Conservation (phyloP, 2,113 vertebrate genomes). For the Aplodontia rufa region DNA sequence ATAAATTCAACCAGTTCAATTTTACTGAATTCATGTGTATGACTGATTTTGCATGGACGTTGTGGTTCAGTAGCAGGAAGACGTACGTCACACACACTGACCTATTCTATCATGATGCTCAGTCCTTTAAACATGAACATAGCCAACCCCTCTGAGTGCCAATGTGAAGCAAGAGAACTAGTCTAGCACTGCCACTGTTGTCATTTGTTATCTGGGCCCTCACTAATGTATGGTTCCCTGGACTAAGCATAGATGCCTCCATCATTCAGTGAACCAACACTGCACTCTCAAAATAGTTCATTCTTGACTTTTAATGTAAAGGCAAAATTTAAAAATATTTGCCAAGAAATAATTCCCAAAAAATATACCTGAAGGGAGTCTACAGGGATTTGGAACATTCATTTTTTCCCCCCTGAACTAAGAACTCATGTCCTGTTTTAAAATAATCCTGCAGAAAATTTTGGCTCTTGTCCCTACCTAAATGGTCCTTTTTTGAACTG, state of each 20-base stretch:
- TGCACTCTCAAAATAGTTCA: constrained; percentile 23
- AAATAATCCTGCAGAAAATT: background rate
- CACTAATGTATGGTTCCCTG: constrained; percentile 35
- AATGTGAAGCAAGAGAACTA: constrained; percentile 40
- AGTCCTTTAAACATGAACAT: constrained; percentile 18
- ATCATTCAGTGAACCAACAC: background rate
- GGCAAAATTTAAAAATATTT: constrained; percentile 18
- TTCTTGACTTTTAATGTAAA: constrained; percentile 55
- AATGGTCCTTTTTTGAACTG: constrained; percentile 22
- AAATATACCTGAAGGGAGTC: background rate
- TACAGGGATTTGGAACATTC: background rate
- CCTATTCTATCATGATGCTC: background rate
- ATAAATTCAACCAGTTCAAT: background rate
- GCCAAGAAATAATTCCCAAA: background rate
- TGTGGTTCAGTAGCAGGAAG: constrained; percentile 24
- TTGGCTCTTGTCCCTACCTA: background rate
- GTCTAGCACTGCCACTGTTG: background rate
- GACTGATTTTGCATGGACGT: constrained; percentile 1
- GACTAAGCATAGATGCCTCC: background rate
- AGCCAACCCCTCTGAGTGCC: background rate
- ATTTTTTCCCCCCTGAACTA: background rate
- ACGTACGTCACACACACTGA: background rate
- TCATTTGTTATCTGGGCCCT: constrained; percentile 26
- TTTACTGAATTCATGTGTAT: background rate
- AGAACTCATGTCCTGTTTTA: background rate